A percentile compares a stretch with the other conserved stretches of the same genome.
phyloP scores from a whole-genome alignment of 2,113 vertebrate genomes.

The Butorides virescens region DNA sequence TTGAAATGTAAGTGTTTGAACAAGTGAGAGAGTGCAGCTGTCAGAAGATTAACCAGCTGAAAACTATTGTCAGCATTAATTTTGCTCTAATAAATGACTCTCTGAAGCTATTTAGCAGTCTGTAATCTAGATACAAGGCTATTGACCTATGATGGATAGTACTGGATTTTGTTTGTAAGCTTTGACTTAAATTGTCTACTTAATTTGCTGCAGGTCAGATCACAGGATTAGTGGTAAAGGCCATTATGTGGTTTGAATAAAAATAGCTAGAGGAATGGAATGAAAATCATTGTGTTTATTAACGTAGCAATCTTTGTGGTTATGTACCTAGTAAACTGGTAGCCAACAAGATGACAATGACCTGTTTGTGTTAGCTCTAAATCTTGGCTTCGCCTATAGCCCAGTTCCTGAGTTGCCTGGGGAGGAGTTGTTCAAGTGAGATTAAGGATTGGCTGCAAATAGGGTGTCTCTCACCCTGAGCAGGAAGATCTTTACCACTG shows the following conservation, averaged over 20 bases:
- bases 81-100: constrained; percentile 80
- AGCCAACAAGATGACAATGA: constrained; percentile 39
- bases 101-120: constrained; percentile 78
- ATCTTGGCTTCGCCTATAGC: not conserved
- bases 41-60: constrained; percentile 83
- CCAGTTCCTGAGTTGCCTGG: not conserved
- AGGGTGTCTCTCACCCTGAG: not conserved
- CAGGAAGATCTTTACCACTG: not conserved
- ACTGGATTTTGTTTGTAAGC: constrained; percentile 78
- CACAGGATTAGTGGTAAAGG: constrained; percentile 67
- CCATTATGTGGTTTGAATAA: constrained; percentile 70
- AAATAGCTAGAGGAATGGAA: constrained; percentile 57
- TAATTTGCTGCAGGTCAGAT: constrained; percentile 78
- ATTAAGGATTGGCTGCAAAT: not conserved
- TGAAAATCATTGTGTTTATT: constrained; percentile 68
- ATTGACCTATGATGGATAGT: constrained; percentile 77
- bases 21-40: constrained; percentile 77
- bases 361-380: not conserved
- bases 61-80: constrained; percentile 82
- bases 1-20: constrained; percentile 77
- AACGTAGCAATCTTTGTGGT: constrained; percentile 56
- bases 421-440: not conserved
- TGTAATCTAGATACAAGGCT: constrained; percentile 76
- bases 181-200: constrained; percentile 76
- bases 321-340: constrained; percentile 48